These are phyloP conservation scores for Chironomus striatipennis DNA, from an alignment of 1,140 invertebrate genomes.

Conservation along the genomic window DNA sequence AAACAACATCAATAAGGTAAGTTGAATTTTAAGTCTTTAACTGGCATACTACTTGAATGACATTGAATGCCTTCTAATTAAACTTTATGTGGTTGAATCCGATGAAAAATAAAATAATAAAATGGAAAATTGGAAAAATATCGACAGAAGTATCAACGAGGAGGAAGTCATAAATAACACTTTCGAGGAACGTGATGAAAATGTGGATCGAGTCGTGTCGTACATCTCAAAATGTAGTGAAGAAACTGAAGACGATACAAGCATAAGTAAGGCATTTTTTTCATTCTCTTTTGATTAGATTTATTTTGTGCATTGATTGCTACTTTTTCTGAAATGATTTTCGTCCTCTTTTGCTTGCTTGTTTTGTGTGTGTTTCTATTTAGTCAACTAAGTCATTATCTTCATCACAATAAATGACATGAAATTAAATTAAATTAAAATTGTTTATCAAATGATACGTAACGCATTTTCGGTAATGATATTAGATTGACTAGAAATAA, in stretches of 20 bases:
- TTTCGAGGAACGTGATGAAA: conserved; percentile 30
- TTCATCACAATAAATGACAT: no score
- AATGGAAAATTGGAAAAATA: neutral
- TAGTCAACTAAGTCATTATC: no score
- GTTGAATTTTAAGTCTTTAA: neutral
- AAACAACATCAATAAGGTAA: neutral
- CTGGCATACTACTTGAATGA: neutral
- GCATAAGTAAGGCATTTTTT: conserved; percentile 28
- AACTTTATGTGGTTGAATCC: neutral
- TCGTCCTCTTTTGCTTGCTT: neutral
- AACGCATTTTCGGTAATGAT: no score
- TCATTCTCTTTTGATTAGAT: conserved; percentile 25
- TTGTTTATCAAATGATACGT: no score
- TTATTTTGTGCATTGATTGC: conserved; percentile 8
- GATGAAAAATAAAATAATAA: no score
- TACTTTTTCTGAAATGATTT: neutral
- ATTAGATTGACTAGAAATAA: no score
- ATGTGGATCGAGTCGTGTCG: conserved; percentile 37
- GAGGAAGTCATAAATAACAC: conserved; percentile 5
- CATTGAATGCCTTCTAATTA: neutral
- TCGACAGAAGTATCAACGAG: conserved; percentile 10
- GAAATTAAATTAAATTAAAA: no score
- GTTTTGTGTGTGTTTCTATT: no score
- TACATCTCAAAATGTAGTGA: conserved; percentile 40
- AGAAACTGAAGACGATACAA: conserved; percentile 42